Evolutionary conservation across 2,113 vertebrate species (phyloP).

Genomic region (Hoplias malabaricus): DNA sequence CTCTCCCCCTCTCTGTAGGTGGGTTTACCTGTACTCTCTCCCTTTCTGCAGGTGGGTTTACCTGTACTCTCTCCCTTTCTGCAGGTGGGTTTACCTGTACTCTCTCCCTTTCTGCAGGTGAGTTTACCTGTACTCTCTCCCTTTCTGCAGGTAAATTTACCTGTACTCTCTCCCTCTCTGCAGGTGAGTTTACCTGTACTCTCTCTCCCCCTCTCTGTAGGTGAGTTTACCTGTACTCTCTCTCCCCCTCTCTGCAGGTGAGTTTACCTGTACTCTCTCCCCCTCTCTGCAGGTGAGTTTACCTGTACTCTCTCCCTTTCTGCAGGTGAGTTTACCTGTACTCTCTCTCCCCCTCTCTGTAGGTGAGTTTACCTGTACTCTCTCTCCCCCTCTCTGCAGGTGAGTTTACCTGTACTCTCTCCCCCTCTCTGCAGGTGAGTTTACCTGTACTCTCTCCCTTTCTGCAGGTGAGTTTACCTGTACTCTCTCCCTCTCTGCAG

Average conservation of each 20-base stretch:
- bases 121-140: conserved; percentile 88
- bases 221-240: neutral
- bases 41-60: no score
- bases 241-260: neutral
- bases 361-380: conserved; percentile 86
- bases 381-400: conserved; percentile 70
- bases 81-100: no score
- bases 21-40: no score
- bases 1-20: neutral
- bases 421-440: neutral
- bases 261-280: no score
- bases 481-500: neutral
- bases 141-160: conserved; percentile 72
- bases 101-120: no score
- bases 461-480: conserved; percentile 1
- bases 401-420: neutral
- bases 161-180: neutral
- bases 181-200: no score
- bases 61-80: no score
- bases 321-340: no score
- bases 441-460: neutral
- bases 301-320: no score
- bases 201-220: no score
- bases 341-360: no score
- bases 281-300: no score